Evolutionary conservation across 2,888 invertebrate species (phyloP).

Genomic region (Drosophila rubida): DNA sequence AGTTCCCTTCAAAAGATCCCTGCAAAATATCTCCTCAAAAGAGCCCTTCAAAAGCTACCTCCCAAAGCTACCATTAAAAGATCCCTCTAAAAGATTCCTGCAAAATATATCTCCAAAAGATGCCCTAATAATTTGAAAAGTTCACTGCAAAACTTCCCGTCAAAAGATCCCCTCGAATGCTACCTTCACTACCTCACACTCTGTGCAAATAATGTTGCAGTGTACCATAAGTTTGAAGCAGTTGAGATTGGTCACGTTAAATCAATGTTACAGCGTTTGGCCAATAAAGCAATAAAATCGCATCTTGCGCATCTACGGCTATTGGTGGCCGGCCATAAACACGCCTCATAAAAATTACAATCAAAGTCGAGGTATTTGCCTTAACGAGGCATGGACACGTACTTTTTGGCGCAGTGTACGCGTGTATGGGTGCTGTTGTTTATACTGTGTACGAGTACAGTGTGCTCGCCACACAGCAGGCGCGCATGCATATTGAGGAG

Average conservation of each 20-base stretch:
- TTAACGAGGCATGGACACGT: neutral
- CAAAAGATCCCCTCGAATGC: no score
- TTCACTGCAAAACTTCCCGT: no score
- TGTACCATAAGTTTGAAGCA: neutral
- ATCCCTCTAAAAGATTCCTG: no score
- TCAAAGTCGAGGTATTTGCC: constrained; percentile 14
- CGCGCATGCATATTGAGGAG: constrained; percentile 11
- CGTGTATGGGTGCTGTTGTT: neutral
- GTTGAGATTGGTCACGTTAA: constrained; percentile 5
- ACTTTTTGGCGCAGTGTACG: constrained; percentile 40
- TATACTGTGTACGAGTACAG: neutral
- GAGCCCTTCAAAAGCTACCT: no score
- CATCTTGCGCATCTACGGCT: neutral
- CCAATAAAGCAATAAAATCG: constrained; percentile 8
- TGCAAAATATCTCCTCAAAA: no score
- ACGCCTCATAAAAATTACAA: constrained; percentile 17
- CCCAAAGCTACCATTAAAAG: no score
- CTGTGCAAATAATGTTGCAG: constrained; percentile 5
- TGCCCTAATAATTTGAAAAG: no score
- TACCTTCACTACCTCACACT: no score
- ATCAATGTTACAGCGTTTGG: constrained; percentile 10
- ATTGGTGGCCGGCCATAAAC: no score
- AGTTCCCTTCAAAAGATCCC: no score
- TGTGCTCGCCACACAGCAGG: neutral
- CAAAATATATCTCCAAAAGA: no score